Base-by-base conservation (phyloP, 2,888 invertebrate genomes). In the Psylliodes chrysocephalus region DNA sequence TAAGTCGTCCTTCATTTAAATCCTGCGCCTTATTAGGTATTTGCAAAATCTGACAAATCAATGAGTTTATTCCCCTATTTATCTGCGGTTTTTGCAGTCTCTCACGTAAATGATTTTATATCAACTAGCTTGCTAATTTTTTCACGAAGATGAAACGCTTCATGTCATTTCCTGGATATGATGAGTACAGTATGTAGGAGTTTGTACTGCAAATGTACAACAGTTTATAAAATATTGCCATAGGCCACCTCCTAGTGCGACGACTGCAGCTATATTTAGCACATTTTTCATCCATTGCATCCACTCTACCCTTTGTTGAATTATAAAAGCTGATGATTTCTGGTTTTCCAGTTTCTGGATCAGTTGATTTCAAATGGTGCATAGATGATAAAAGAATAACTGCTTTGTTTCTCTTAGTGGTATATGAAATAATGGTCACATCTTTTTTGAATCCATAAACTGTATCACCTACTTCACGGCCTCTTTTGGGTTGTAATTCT, bases 401-500 rank as follows among this genome's bases (percentile, higher is more conserved):
- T 4, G 60, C 64, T 38, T 54, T 60, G 12, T 60, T 60, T 54
- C 54, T 52, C 15, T 59, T 59, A n/a, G 18, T 30, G 5, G 59
- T 59, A 59, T 59, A 49, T n/a, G 60, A 60, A 14, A 64, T 14
- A 10, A 65, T 17, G 17, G 65, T 65, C 14, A 35, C 47, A 30
- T 55, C 30, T 25, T 60, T 55, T 22, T 49, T 33, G 14, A 42
- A 60, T 17, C 60, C 60, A 53, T 35, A 60, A 14, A 52, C 2
- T 12, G 60, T 28, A 10, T 25, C 25, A 19, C 53, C 53, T 25
- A 52, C 46, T 28, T 57, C 10, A n/a, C 56, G 42, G n/a, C 30
- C 18, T 60, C 19, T 59, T 19, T 60, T 44, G 8, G 57, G 51
- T 33, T 55, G 22, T n/a, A 63, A 63, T 22, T 49, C 30, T 28